Percentiles rank a stretch among this genome's conserved stretches.
Evolutionary conservation across 1,140 invertebrate species (phyloP).

Genomic region (Helicoverpa zea): DNA sequence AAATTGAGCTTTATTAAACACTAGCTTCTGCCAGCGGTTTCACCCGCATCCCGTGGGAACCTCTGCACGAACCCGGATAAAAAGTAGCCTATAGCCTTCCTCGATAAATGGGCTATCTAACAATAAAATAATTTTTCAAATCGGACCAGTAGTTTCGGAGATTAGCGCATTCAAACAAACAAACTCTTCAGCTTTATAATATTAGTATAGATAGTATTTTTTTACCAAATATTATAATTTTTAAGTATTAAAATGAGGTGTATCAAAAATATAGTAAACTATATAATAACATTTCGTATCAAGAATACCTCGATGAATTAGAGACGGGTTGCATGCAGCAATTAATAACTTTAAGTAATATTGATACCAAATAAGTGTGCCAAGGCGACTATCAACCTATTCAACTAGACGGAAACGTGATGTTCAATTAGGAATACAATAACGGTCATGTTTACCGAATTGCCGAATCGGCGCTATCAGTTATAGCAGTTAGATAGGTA

Average conservation of each 20-base stretch:
- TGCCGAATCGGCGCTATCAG: slow-evolving; percentile 59
- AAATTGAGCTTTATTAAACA: neutral
- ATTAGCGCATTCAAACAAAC: too few relatives aligned
- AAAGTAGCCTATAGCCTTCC: too few relatives aligned
- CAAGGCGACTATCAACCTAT: slow-evolving; percentile 69
- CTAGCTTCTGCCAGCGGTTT: too few relatives aligned
- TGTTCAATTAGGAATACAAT: slow-evolving; percentile 68
- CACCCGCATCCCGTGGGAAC: too few relatives aligned
- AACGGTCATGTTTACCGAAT: slow-evolving; percentile 50
- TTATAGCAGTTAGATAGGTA: neutral
- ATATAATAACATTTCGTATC: slow-evolving; percentile 10
- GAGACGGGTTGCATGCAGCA: slow-evolving; percentile 31
- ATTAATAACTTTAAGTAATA: slow-evolving; percentile 60
- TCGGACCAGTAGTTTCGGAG: too few relatives aligned
- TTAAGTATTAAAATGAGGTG: neutral
- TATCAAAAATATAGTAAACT: slow-evolving; percentile 14
- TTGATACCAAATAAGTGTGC: slow-evolving; percentile 72
- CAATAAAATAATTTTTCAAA: too few relatives aligned
- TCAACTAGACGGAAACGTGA: slow-evolving; percentile 74
- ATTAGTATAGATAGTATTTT: too few relatives aligned
- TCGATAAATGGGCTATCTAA: too few relatives aligned
- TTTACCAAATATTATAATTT: neutral
- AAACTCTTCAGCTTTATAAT: too few relatives aligned
- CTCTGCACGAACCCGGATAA: too few relatives aligned
- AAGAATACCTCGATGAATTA: slow-evolving; percentile 57